phyloP scores from a whole-genome alignment of 2,113 vertebrate genomes.

The Natator depressus region DNA sequence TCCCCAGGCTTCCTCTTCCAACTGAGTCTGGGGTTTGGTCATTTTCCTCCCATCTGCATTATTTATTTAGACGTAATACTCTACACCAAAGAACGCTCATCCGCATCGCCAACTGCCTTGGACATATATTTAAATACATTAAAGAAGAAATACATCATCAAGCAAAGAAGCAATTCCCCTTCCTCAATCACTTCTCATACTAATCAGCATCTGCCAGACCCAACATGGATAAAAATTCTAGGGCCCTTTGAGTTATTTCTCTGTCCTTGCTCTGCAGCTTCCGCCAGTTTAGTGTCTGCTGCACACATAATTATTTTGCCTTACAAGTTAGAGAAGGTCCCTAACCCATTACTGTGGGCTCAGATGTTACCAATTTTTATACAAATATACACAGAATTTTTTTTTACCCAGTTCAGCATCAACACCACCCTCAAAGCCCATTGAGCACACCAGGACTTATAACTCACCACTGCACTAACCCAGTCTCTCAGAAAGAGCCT shows the following conservation, averaged over 20 bases:
- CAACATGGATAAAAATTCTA: background rate
- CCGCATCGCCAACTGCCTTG: background rate
- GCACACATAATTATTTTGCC: background rate
- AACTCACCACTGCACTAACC: background rate
- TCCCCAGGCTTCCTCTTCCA: background rate
- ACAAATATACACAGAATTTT: background rate
- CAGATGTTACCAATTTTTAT: background rate
- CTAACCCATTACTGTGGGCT: background rate
- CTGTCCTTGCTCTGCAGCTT: background rate
- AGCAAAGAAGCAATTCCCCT: background rate
- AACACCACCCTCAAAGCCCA: background rate
- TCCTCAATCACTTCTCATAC: background rate
- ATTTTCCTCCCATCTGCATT: background rate
- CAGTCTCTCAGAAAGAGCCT: background rate
- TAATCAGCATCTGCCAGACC: background rate
- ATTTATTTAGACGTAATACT: background rate
- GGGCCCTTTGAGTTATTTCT: background rate
- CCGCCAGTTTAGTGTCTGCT: accelerated
- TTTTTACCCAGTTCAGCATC: background rate
- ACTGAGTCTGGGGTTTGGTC: background rate
- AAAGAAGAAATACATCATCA: background rate
- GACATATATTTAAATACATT: background rate
- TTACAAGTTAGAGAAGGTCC: background rate
- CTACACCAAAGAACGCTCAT: background rate
- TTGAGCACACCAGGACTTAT: background rate